These are phyloP conservation scores for Alcedo quadribrachys DNA, from an alignment of 2,797 vertebrate species.

Conservation along the genomic window DNA sequence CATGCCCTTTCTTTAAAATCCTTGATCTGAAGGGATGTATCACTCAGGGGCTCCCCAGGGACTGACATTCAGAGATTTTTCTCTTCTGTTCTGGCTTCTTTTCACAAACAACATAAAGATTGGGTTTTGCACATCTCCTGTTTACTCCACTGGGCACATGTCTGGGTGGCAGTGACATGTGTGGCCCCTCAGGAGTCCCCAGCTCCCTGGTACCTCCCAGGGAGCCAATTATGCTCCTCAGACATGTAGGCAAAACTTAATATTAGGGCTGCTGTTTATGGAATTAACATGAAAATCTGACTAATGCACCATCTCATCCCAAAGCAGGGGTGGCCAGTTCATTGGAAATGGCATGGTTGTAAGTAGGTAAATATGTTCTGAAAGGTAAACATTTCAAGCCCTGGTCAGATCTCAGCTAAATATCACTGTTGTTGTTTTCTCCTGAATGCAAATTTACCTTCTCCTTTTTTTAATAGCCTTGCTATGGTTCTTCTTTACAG, in stretches of 20 bases:
- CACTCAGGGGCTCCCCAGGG: not conserved
- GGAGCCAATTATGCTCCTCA: not conserved
- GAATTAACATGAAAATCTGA: not conserved
- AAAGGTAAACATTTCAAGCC: not conserved
- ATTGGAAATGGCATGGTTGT: not conserved
- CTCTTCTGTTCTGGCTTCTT: not conserved
- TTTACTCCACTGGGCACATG: not conserved
- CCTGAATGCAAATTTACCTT: not conserved
- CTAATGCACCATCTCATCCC: not conserved
- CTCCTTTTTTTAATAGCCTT: not conserved
- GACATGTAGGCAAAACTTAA: not conserved
- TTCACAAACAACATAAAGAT: not conserved
- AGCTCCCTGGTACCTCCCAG: rapidly evolving
- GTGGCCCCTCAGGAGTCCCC: rapidly evolving
- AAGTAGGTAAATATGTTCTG: not conserved
- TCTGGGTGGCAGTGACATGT: rapidly evolving
- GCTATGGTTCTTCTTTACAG: not conserved
- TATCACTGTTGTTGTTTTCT: not conserved
- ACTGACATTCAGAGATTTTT: not conserved
- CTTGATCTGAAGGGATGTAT: not conserved
- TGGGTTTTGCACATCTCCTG: not conserved
- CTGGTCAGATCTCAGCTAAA: not conserved
- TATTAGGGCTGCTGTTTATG: not conserved
- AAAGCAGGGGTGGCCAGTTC: not conserved
- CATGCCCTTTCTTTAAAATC: not conserved